Percentiles rank a stretch among this genome's conserved stretches.
These are phyloP conservation scores for Malacoctenus gilli DNA, from an alignment of 2,797 vertebrate species.

Conservation along the genomic window DNA sequence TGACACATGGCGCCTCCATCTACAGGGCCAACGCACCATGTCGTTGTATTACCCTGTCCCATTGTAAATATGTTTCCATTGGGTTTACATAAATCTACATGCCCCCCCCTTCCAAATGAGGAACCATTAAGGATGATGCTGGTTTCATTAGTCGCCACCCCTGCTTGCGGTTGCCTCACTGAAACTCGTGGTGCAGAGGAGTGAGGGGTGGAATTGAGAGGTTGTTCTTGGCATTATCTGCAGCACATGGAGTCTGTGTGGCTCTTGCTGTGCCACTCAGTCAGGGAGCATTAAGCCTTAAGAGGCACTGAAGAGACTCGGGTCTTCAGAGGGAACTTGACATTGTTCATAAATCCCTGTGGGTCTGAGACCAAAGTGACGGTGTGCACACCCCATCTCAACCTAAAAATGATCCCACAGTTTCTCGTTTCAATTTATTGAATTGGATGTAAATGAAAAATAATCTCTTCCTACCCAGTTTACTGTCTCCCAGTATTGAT, in stretches of 20 bases:
- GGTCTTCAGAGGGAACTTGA: constrained; percentile 80
- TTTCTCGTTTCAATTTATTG: constrained; percentile 20
- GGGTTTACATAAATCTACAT: constrained; percentile 82
- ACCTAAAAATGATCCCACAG: constrained; percentile 9
- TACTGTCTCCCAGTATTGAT: too few species aligned
- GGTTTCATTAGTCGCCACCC: constrained; percentile 67
- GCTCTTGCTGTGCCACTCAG: constrained; percentile 78
- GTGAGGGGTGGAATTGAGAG: constrained; percentile 77
- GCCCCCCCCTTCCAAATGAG: constrained; percentile 66
- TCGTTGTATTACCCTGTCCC: constrained; percentile 79
- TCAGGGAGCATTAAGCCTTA: constrained; percentile 81
- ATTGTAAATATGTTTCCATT: constrained; percentile 84
- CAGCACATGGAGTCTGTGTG: constrained; percentile 72
- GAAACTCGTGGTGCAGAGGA: constrained; percentile 50
- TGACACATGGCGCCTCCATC: constrained; percentile 89
- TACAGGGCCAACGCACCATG: constrained; percentile 80
- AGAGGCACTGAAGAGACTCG: constrained; percentile 80
- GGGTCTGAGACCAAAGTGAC: constrained; percentile 61
- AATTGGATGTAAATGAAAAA: too few species aligned
- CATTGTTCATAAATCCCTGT: constrained; percentile 78
- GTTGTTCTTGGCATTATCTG: constrained; percentile 78
- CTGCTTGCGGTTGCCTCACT: constrained; percentile 46
- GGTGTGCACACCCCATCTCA: constrained; percentile 18
- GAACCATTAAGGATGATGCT: constrained; percentile 75
- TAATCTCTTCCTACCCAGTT: too few species aligned